Conservation (phyloP, 2,888 invertebrate genomes). For the Furcula furcula region DNA sequence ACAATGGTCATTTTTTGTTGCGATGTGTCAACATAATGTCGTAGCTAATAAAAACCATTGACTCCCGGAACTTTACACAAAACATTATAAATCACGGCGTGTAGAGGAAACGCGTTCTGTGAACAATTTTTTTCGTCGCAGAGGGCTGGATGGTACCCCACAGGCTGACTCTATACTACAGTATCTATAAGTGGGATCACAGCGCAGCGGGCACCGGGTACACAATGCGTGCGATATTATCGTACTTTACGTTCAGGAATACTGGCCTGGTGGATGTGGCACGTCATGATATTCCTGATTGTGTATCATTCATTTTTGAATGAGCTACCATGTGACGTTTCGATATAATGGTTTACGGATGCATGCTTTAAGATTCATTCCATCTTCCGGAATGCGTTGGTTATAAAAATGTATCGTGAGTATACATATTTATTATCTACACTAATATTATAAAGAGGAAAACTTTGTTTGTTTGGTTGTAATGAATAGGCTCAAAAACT, state of each 20-base stretch:
- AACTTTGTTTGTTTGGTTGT: no score
- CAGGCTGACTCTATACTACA: slow-evolving; percentile 18
- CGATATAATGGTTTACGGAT: no score
- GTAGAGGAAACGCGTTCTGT: slow-evolving; percentile 30
- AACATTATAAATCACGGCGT: slow-evolving; percentile 56
- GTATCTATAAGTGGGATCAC: slow-evolving; percentile 17
- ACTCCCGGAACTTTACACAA: slow-evolving; percentile 67
- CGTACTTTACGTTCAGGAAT: slow-evolving; percentile 15
- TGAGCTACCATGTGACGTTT: no score
- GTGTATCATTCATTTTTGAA: slow-evolving; percentile 14
- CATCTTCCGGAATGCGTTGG: no score
- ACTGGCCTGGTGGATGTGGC: slow-evolving; percentile 12
- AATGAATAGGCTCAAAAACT: no score
- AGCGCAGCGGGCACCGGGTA: slow-evolving; percentile 7
- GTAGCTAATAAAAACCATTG: slow-evolving; percentile 58
- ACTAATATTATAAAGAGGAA: no score
- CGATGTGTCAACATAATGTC: slow-evolving; percentile 49
- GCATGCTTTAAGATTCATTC: no score
- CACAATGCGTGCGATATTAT: slow-evolving; percentile 30
- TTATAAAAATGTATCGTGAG: no score
- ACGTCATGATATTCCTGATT: slow-evolving; percentile 17
- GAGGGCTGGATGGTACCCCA: slow-evolving; percentile 27
- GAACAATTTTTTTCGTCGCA: slow-evolving; percentile 31
- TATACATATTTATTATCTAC: no score
- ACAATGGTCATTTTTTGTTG: slow-evolving; percentile 39